These are phyloP conservation scores for Nasonovia ribisnigri DNA, from an alignment of 2,888 invertebrate species.

Conservation along the genomic window DNA sequence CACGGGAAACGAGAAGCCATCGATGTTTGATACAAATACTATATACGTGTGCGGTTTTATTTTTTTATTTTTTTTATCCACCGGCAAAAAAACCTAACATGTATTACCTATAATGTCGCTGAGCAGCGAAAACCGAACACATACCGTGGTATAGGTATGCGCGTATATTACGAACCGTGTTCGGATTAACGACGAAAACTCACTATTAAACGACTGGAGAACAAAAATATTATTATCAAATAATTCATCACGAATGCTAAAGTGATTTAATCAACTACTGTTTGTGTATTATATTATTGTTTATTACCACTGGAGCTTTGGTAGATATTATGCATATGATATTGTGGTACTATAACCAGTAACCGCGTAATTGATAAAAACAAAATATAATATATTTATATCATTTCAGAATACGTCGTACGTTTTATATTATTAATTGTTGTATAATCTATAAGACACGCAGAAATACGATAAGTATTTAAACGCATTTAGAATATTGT, in stretches of 20 bases:
- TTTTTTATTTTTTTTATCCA: conserved; percentile 32
- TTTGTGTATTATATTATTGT: no score
- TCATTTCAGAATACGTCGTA: neutral
- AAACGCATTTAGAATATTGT: neutral
- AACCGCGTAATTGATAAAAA: neutral
- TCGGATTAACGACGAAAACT: neutral
- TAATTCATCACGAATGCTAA: no score
- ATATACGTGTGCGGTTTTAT: conserved; percentile 36
- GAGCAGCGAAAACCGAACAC: conserved; percentile 5
- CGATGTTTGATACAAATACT: conserved; percentile 40
- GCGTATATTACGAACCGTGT: neutral
- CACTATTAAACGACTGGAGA: no score
- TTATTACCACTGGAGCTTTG: neutral
- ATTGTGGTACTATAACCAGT: neutral
- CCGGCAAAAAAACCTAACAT: conserved; percentile 17
- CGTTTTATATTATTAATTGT: neutral
- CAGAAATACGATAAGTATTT: neutral
- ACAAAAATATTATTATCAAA: no score
- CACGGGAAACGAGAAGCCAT: conserved; percentile 55
- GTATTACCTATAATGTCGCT: conserved; percentile 36
- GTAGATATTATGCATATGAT: neutral
- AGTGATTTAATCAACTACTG: no score
- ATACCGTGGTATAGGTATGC: neutral
- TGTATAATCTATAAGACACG: neutral
- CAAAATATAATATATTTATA: neutral